Conservation (phyloP, 2,113 vertebrate genomes). For the Sinocyclocheilus rhinocerous region DNA sequence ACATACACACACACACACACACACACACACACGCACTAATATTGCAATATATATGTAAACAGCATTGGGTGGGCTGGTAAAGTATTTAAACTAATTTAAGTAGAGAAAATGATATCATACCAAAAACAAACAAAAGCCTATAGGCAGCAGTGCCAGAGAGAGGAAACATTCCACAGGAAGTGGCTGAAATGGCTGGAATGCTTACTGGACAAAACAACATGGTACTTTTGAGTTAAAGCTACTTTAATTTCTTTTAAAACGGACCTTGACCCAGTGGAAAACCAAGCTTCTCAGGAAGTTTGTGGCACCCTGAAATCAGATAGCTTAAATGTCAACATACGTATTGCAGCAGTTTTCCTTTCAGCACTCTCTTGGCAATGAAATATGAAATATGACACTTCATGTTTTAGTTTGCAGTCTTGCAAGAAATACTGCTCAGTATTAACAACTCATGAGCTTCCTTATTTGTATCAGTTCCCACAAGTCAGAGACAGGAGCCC, state of each 20-base stretch:
- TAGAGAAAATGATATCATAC: background rate
- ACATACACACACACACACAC: background rate
- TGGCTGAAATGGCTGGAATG: slow-evolving; percentile 2
- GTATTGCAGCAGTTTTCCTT: background rate
- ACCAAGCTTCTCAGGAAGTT: background rate
- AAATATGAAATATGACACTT: slow-evolving; percentile 14
- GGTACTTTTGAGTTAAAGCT: background rate
- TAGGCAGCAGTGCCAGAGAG: background rate
- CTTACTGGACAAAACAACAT: background rate
- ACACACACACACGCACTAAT: background rate
- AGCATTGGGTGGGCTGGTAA: background rate
- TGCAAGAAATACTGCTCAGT: slow-evolving; percentile 11
- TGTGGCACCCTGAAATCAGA: background rate
- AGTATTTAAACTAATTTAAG: background rate
- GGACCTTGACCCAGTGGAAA: background rate
- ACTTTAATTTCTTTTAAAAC: background rate
- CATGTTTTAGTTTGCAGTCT: slow-evolving; percentile 11
- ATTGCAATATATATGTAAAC: background rate
- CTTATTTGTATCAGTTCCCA: background rate
- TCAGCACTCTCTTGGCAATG: background rate
- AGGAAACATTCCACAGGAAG: slow-evolving; percentile 37
- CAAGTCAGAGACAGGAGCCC: background rate
- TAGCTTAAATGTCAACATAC: background rate
- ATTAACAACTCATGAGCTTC: background rate
- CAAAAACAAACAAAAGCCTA: background rate